Base-by-base conservation (phyloP, 2,797 vertebrate genomes). In the Xiphorhynchus erythropygius region DNA sequence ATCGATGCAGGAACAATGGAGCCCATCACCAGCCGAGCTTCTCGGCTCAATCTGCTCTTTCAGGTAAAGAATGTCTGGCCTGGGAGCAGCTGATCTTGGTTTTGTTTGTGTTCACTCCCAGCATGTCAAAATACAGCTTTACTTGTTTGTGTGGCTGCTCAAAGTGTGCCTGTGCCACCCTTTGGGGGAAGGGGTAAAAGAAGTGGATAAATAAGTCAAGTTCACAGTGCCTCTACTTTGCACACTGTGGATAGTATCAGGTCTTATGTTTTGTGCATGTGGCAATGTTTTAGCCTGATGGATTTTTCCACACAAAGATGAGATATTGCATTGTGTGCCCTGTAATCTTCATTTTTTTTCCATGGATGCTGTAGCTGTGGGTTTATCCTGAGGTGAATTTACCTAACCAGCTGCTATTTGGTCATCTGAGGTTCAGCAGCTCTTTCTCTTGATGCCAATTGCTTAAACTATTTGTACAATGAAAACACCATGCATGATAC, bases 21-120 rank as follows among this genome's bases (percentile, higher is more conserved):
- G 60, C 94, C 99, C 53, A 98, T 99, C 95, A 97, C 98, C 35
- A 98, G 97, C 96, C 98, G 99, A 59, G 97, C 98, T 96, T 98
- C 99, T 60, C 97, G 98, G 80, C 98, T 99, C 56, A 98, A 99
- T 84, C 98, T 98, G 63, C 97, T 99, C 84, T 98, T 99, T 67
- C 99, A 99, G 99, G 99, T 99, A 97, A 96, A 78, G 46, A 33
- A 21, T 13, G 1, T 14, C 13, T 25, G 37, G 28, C 41, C 11
- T 19, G 33, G 39, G 4, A 10, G 46, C 7, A 33, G 39, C 37
- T 42, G n/a, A 23, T 59, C 30, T 49, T 0, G 0, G 6, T 18
- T 57, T 25, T 7, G 0, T 37, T 27, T 4, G 7, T 27, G 25
- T 18, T 35, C 1, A 0, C 24, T n/a, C 5, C 19, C n/a, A 3